phyloP scores from a whole-genome alignment of 2,888 invertebrate species.

The Aelia acuminata region DNA sequence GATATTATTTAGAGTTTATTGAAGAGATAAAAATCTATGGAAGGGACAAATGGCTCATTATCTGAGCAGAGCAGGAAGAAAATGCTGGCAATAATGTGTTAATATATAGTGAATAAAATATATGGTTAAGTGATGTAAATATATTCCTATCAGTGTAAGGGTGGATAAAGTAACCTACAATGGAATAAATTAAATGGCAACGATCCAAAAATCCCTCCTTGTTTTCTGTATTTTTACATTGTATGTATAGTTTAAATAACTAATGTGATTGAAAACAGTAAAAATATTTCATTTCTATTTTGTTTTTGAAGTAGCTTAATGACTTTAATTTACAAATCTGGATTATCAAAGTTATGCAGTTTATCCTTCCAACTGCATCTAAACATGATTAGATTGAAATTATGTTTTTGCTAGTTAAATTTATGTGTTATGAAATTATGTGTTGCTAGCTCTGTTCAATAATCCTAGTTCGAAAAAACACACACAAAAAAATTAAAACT shows the following conservation, averaged over 20 bases:
- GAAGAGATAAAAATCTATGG: conserved; percentile 19
- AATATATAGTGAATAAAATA: conserved; percentile 62
- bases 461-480: background rate
- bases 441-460: background rate
- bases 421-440: too few relatives aligned
- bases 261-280: conserved; percentile 16
- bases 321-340: background rate
- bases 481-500: background rate
- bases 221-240: conserved; percentile 51
- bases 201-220: conserved; percentile 55
- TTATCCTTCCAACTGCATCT: conserved; percentile 16
- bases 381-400: background rate
- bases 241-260: conserved; percentile 41
- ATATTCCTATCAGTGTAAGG: conserved; percentile 62
- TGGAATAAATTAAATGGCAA: conserved; percentile 59
- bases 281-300: background rate
- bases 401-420: too few relatives aligned
- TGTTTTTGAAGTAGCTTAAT: background rate
- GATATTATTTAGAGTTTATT: conserved; percentile 60
- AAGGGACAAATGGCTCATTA: conserved; percentile 46
- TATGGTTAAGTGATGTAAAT: conserved; percentile 53
- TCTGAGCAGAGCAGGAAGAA: conserved; percentile 58
- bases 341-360: conserved; percentile 52
- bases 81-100: conserved; percentile 64
- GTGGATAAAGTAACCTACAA: conserved; percentile 58